phyloP scores from a whole-genome alignment of 2,113 vertebrate genomes.

The Pterophyllum scalare region DNA sequence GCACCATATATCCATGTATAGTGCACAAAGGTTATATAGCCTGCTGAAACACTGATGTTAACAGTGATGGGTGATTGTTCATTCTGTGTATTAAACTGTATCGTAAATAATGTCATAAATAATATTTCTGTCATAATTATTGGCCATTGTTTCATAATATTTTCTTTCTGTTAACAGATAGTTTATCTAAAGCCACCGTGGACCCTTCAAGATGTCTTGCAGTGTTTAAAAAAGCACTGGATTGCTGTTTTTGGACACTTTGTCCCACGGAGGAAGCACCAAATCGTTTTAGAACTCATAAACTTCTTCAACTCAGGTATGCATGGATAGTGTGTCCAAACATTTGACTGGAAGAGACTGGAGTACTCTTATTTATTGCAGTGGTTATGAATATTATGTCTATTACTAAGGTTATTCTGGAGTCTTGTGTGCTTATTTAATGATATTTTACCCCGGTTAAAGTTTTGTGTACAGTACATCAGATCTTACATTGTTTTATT shows the following conservation, averaged over 20 bases:
- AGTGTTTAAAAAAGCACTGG: slow-evolving; percentile 93
- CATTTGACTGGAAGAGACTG: background rate
- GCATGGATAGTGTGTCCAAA: slow-evolving; percentile 69
- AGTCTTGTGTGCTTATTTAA: background rate
- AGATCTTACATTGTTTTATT: background rate
- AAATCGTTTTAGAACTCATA: slow-evolving; percentile 82
- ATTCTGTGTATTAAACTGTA: background rate
- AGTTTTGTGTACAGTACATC: background rate
- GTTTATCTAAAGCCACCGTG: slow-evolving; percentile 91
- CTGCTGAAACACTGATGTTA: background rate
- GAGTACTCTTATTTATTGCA: background rate
- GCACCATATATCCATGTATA: background rate
- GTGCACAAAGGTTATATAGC: background rate
- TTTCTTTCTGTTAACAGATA: slow-evolving; percentile 77
- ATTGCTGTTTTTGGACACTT: slow-evolving; percentile 90
- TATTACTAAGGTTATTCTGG: background rate
- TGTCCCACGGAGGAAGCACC: slow-evolving; percentile 80
- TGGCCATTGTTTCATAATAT: background rate
- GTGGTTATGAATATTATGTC: background rate
- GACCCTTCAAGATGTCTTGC: slow-evolving; percentile 85
- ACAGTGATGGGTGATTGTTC: background rate
- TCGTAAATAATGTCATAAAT: background rate
- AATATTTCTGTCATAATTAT: background rate
- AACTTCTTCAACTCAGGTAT: slow-evolving; percentile 85
- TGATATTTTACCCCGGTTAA: background rate